Evolutionary conservation across 2,797 vertebrate species (phyloP).

Genomic region (Taenioides sp.): DNA sequence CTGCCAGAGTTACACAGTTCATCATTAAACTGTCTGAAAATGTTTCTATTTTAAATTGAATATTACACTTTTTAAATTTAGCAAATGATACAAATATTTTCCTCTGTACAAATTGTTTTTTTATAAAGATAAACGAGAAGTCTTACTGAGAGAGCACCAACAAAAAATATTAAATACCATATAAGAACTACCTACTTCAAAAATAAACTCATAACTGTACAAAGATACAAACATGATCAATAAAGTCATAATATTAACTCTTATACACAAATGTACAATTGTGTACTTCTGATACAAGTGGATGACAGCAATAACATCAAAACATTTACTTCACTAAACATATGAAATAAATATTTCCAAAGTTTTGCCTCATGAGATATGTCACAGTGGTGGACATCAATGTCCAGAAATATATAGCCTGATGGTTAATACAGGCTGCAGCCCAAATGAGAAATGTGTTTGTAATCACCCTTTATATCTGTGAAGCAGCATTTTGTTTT

Average conservation of each 20-base stretch:
- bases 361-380: slow-evolving; percentile 58
- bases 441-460: slow-evolving; percentile 69
- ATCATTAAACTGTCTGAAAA: slow-evolving; percentile 4
- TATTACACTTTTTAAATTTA: slow-evolving; percentile 43
- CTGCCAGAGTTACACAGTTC: too few relatives aligned
- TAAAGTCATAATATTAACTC: slow-evolving; percentile 82
- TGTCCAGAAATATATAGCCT: slow-evolving; percentile 62
- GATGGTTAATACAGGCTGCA: slow-evolving; percentile 45
- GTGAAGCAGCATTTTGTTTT: slow-evolving; percentile 64
- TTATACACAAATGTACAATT: slow-evolving; percentile 89
- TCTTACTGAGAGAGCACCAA: slow-evolving; percentile 72
- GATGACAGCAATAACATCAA: slow-evolving; percentile 71
- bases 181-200: slow-evolving; percentile 56
- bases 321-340: slow-evolving; percentile 71
- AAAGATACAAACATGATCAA: slow-evolving; percentile 82
- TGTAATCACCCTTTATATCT: slow-evolving; percentile 53
- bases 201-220: slow-evolving; percentile 78
- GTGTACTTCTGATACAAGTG: slow-evolving; percentile 74
- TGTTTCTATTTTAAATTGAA: slow-evolving; percentile 27
- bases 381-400: slow-evolving; percentile 59
- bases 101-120: slow-evolving; percentile 69
- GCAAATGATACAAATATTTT: slow-evolving; percentile 65
- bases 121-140: slow-evolving; percentile 48
- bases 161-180: slow-evolving; percentile 74
- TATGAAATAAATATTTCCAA: slow-evolving; percentile 76